Conservation (phyloP, 2,888 invertebrate genomes). For the Acrobasis consociella region DNA sequence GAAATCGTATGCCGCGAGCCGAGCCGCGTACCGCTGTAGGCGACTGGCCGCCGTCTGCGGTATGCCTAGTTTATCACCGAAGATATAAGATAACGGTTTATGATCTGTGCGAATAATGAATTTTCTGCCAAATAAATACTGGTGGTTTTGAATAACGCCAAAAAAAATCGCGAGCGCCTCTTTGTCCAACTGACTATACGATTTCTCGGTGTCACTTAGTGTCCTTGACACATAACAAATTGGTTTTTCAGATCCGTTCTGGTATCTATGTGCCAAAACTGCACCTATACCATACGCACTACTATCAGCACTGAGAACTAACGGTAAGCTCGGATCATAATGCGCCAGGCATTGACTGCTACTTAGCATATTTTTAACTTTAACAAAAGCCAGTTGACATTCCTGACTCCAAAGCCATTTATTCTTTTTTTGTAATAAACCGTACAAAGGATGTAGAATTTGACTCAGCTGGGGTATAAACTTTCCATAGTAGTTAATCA, state of each 20-base stretch:
- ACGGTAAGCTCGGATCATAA: slow-evolving; percentile 6
- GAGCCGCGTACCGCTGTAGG: slow-evolving; percentile 29
- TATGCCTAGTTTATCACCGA: not conserved
- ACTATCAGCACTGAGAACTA: slow-evolving; percentile 21
- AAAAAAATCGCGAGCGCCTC: slow-evolving; percentile 1
- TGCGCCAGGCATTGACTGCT: not conserved
- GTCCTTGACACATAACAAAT: slow-evolving; percentile 36
- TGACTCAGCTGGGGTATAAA: not conserved
- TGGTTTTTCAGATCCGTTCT: not conserved
- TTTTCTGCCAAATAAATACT: not conserved
- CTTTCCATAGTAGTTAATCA: slow-evolving; percentile 3
- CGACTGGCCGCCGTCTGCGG: slow-evolving; percentile 4
- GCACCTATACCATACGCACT: slow-evolving; percentile 25
- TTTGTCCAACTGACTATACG: slow-evolving; percentile 18
- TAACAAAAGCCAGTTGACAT: not conserved
- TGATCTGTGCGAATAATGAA: not conserved
- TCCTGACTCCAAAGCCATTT: slow-evolving; percentile 4
- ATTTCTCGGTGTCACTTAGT: slow-evolving; percentile 38
- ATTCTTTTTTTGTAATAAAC: slow-evolving; percentile 4
- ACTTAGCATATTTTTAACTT: not conserved
- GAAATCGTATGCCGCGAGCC: slow-evolving; percentile 41
- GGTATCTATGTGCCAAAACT: slow-evolving; percentile 25
- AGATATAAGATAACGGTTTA: not conserved
- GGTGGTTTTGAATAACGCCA: not conserved
- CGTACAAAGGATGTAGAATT: not conserved